Conservation (phyloP, 2,888 invertebrate species). For the Anodontia alba region DNA sequence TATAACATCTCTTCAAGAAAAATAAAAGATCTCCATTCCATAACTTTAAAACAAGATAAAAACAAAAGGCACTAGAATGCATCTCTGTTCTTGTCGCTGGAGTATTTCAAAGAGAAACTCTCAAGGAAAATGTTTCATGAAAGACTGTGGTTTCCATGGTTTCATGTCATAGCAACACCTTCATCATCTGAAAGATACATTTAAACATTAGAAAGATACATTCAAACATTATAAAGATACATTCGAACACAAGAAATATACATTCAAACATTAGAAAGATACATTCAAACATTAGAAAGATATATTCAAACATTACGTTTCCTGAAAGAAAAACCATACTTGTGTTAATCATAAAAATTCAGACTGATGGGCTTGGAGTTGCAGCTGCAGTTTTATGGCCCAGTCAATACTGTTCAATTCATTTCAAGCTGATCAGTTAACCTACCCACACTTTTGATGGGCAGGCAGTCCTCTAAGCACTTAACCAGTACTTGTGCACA, state of each 20-base stretch:
- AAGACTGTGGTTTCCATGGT: constrained; percentile 39
- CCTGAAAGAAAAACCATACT: neutral
- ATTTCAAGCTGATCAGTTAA: no score
- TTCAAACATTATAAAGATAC: neutral
- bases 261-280: neutral
- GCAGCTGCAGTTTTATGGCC: no score
- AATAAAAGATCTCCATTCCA: no score
- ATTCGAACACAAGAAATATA: neutral
- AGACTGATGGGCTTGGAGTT: neutral
- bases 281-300: neutral
- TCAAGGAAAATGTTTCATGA: constrained; percentile 15
- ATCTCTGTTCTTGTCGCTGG: neutral
- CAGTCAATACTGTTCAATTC: no score
- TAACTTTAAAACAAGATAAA: neutral
- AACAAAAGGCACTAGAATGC: neutral
- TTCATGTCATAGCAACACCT: constrained; percentile 44
- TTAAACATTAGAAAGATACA: no score
- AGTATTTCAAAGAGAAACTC: neutral
- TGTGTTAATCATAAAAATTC: neutral
- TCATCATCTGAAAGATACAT: constrained; percentile 53
- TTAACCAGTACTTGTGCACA: no score
- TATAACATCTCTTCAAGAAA: no score
- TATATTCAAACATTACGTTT: neutral
- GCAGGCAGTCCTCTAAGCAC: no score
- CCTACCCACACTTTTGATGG: no score